phyloP scores from a whole-genome alignment of 2,797 vertebrate species.

The Argya squamiceps region DNA sequence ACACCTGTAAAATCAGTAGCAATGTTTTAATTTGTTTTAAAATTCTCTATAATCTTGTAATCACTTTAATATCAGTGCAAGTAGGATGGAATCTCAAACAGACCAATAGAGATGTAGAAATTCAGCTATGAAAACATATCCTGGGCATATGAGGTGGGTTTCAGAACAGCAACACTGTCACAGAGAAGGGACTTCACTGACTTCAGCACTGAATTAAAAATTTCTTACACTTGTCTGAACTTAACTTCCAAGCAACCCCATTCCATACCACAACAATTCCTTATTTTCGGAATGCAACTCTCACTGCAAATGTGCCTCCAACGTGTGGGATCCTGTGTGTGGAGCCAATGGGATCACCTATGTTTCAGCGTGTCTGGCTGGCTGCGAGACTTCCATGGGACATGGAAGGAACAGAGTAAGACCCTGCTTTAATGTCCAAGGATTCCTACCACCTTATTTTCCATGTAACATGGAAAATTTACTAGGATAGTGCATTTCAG shows the following conservation, averaged over 20 bases:
- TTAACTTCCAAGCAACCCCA: conserved; percentile 34
- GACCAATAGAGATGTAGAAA: neutral
- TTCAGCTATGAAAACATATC: neutral
- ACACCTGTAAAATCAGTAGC: neutral
- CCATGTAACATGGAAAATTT: neutral
- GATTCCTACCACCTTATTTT: neutral
- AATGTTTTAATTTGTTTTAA: neutral
- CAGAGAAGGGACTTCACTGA: neutral
- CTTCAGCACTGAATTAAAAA: neutral
- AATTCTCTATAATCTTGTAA: neutral
- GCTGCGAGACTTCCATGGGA: conserved; percentile 78
- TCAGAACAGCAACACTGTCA: neutral
- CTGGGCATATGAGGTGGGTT: neutral
- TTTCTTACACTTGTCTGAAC: neutral
- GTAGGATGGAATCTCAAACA: neutral
- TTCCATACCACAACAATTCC: neutral
- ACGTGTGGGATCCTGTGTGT: conserved; percentile 90
- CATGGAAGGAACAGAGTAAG: conserved; percentile 82
- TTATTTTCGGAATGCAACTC: conserved; percentile 82
- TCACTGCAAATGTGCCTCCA: conserved; percentile 81
- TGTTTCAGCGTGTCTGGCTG: conserved; percentile 86
- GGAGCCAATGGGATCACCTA: conserved; percentile 87
- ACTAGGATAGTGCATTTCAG: neutral
- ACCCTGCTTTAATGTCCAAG: neutral
- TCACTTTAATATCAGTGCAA: neutral